Base-by-base conservation (phyloP, 2,888 invertebrate genomes). In the Cerastis rubricosa region DNA sequence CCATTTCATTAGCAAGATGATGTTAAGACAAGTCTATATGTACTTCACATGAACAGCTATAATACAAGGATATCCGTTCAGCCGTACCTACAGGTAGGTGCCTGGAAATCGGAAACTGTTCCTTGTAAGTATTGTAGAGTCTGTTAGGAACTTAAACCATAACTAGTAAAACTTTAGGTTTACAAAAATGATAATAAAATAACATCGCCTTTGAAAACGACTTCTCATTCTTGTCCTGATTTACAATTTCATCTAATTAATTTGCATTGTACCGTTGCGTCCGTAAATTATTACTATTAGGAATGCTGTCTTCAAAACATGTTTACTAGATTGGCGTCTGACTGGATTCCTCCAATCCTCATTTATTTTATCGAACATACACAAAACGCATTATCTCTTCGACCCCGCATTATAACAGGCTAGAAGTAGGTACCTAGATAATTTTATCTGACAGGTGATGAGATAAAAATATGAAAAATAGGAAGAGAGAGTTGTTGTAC, bases 261-360 rank as follows among this genome's bases (percentile, higher is more conserved):
- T 25, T 49, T 80, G 14, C 22, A 51, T 47, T 57, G 35, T 66
- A 63, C 78, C 66, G 78, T 77, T 63, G 6, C 1, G 9, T 81
- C 29, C 14, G 45, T 59, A 76, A 76, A 45, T 25, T 14, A 43
- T 54, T n/a, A 2, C 9, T 40, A n/a, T 63, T 35, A 40, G 9
- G 78, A 78, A 78, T 83, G 61, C 54, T 67, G 78, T 63, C 65
- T 51, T 29, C 14, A 66, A 78, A 78, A 83, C 78, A 47, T 61
- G 78, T 84, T 83, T 47, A 22, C 7, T 76, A 43, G 29, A 29
- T 43, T 22, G 19, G n/a, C 29, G 8, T 14, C 25, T 19, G 4
- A 66, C 40, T 77, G 65, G 83, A 77, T 76, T 47, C 45, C 40
- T 54, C 59, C 78, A 77, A 65, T 47, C 45, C 40, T 54, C 59